Evolutionary conservation across 2,797 vertebrate genomes (phyloP).

Genomic region (Chloroceryle inda): DNA sequence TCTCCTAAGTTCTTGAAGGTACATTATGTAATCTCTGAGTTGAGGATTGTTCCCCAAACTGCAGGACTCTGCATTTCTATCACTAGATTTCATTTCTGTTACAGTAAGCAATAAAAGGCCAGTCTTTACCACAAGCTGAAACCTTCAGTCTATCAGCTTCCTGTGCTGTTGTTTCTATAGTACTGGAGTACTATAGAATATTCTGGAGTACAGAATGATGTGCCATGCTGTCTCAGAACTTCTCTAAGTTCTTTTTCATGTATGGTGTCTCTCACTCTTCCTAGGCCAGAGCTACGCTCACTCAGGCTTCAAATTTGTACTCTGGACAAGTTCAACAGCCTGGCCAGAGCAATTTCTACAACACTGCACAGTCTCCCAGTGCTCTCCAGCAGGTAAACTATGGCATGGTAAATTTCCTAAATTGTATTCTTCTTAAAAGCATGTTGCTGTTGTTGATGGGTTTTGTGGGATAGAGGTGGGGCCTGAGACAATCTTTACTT

Average conservation of each 20-base stretch:
- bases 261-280: slow-evolving; percentile 27
- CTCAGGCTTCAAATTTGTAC: slow-evolving; percentile 97
- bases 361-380: slow-evolving; percentile 94
- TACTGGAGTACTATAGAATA: not conserved
- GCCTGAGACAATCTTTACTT: not conserved
- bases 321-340: slow-evolving; percentile 97
- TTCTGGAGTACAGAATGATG: not conserved
- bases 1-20: not conserved
- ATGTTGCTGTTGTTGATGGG: not conserved
- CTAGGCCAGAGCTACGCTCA: slow-evolving; percentile 95
- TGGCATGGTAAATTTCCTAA: slow-evolving; percentile 84
- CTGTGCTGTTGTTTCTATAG: not conserved
- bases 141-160: not conserved
- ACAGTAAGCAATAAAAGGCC: not conserved
- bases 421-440: slow-evolving; percentile 67
- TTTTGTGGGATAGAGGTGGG: not conserved
- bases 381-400: slow-evolving; percentile 95
- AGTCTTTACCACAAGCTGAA: not conserved
- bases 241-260: not conserved
- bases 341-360: slow-evolving; percentile 96
- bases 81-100: not conserved
- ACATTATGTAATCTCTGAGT: not conserved
- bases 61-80: not conserved
- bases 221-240: not conserved
- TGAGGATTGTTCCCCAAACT: not conserved